phyloP scores from a whole-genome alignment of 2,797 vertebrate species.

The Sparus aurata region DNA sequence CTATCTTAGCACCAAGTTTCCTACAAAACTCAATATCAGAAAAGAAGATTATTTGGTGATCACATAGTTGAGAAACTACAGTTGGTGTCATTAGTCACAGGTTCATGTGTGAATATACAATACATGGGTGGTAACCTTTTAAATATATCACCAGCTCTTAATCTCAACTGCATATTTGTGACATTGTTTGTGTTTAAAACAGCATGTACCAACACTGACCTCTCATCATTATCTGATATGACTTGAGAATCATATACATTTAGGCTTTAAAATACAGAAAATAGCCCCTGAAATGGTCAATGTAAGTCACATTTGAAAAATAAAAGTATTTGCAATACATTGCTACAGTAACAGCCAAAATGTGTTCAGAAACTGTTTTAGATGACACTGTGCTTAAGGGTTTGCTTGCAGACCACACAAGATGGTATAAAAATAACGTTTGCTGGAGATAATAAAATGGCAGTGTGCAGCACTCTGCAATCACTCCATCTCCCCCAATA shows the following conservation, averaged over 20 bases:
- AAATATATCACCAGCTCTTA: slow-evolving; percentile 4
- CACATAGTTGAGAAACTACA: background rate
- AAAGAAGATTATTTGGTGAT: slow-evolving; percentile 5
- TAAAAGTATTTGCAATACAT: slow-evolving; percentile 16
- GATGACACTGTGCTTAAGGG: background rate
- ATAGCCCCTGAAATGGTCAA: background rate
- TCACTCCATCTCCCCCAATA: slow-evolving; percentile 41
- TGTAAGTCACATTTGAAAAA: background rate
- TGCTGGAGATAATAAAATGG: slow-evolving; percentile 33
- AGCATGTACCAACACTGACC: slow-evolving; percentile 1
- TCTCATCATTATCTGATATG: slow-evolving; percentile 17
- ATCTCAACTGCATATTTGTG: background rate
- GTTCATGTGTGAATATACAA: background rate
- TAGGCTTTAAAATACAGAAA: background rate
- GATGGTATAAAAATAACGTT: slow-evolving; percentile 26
- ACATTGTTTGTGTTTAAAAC: background rate
- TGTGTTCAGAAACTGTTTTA: slow-evolving; percentile 10
- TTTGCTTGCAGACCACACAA: background rate
- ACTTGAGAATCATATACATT: background rate
- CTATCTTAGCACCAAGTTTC: slow-evolving; percentile 3
- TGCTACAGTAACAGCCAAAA: background rate
- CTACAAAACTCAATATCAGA: background rate
- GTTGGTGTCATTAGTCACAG: background rate
- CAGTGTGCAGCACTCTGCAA: slow-evolving; percentile 37
- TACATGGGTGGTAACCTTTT: slow-evolving; percentile 32